These are phyloP conservation scores for Caenorhabditis inopinata DNA, from an alignment of 1,140 invertebrate genomes.

Conservation along the genomic window DNA sequence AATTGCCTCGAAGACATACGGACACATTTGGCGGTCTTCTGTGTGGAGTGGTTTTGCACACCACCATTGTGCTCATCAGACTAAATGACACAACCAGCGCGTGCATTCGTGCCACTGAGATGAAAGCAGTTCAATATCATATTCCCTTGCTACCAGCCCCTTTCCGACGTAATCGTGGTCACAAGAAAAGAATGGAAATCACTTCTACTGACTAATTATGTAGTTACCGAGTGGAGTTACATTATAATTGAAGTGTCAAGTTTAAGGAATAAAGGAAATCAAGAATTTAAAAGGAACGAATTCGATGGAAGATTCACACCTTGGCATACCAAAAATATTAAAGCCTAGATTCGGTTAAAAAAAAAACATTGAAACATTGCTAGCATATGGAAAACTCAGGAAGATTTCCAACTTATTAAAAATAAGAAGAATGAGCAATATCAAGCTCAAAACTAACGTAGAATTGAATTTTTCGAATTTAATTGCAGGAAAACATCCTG, in stretches of 20 bases:
- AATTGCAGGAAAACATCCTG: no score
- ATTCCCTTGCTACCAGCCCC: not conserved
- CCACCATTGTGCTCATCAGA: not conserved
- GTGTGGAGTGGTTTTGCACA: not conserved
- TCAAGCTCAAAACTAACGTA: no score
- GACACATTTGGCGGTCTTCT: slow-evolving; percentile 27
- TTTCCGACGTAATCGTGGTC: not conserved
- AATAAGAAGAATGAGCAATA: no score
- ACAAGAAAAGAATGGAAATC: not conserved
- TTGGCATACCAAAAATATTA: no score
- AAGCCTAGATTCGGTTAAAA: no score
- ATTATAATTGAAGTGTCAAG: not conserved
- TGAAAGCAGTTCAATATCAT: slow-evolving; percentile 31
- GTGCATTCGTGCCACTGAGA: not conserved
- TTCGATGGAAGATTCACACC: no score
- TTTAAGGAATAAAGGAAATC: not conserved
- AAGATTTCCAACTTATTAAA: no score
- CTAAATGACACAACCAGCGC: slow-evolving; percentile 30
- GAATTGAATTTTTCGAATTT: no score
- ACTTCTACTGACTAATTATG: not conserved
- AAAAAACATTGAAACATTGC: no score
- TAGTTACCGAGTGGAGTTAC: not conserved
- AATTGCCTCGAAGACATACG: slow-evolving; percentile 18
- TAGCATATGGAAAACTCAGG: no score
- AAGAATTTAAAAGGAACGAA: not conserved